Evolutionary conservation across 2,113 vertebrate genomes (phyloP).

Genomic region (Thalassarche chlororhynchos): DNA sequence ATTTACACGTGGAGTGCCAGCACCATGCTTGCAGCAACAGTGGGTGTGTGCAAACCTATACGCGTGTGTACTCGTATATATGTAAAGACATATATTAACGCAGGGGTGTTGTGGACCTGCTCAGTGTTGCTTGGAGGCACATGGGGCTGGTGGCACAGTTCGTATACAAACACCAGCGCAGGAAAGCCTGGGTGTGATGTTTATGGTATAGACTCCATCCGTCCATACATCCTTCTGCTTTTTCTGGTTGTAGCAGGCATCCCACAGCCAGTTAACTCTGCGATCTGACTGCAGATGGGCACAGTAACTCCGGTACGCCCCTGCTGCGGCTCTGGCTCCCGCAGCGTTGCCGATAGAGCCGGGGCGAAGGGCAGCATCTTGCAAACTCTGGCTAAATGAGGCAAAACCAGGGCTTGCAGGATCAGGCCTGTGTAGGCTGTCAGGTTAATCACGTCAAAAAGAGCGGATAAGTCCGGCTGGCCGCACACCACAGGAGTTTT

Average conservation of each 20-base stretch:
- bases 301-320: neutral
- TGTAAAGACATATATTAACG: rapidly evolving
- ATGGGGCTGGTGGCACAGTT: neutral
- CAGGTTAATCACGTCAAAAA: neutral
- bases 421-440: neutral
- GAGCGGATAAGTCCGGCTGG: neutral
- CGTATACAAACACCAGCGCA: neutral
- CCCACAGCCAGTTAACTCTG: neutral
- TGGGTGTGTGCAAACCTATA: neutral
- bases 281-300: rapidly evolving
- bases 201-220: neutral
- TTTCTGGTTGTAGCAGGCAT: neutral
- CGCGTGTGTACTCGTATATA: rapidly evolving
- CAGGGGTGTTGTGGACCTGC: neutral
- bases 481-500: neutral
- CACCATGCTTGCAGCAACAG: neutral
- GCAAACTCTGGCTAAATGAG: neutral
- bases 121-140: rapidly evolving
- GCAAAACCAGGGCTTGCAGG: neutral
- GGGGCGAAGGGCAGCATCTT: rapidly evolving
- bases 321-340: neutral
- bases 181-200: neutral
- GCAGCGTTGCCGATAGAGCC: rapidly evolving
- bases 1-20: neutral
- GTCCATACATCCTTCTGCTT: neutral